Evolutionary conservation across 2,797 vertebrate species (phyloP).

Genomic region (Gobionotothen gibberifrons): DNA sequence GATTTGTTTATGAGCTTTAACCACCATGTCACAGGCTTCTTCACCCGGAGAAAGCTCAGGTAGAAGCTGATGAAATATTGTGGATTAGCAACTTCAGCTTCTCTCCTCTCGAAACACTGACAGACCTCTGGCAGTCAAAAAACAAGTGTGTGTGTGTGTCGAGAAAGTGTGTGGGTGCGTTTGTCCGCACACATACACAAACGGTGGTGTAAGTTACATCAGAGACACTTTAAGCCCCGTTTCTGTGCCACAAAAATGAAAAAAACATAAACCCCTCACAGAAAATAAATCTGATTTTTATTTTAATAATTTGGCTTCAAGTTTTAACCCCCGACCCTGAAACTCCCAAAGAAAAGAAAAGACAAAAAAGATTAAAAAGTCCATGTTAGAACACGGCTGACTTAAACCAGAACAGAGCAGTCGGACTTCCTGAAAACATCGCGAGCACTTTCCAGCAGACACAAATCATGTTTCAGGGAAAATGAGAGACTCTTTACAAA

Average conservation of each 20-base stretch:
- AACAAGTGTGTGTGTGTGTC: conserved; percentile 8
- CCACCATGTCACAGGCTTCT: neutral
- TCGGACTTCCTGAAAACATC: conserved; percentile 23
- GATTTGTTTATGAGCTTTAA: neutral
- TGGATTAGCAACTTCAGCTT: neutral
- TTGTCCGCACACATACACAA: conserved; percentile 53
- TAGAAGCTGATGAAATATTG: neutral
- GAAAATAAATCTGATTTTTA: conserved; percentile 53
- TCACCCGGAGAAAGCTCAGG: conserved; percentile 6
- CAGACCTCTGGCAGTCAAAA: conserved; percentile 15
- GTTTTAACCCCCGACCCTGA: conserved; percentile 40
- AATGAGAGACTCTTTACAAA: conserved; percentile 7
- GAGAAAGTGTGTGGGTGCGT: conserved; percentile 31
- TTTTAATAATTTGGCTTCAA: conserved; percentile 87
- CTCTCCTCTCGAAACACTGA: conserved; percentile 18
- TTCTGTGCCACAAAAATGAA: conserved; percentile 74
- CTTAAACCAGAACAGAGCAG: conserved; percentile 65
- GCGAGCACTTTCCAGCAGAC: conserved; percentile 41
- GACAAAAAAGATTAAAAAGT: conserved; percentile 45
- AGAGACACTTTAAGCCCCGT: conserved; percentile 80
- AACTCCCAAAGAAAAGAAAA: neutral
- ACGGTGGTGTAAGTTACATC: conserved; percentile 71
- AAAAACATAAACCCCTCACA: conserved; percentile 67
- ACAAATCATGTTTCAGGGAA: neutral
- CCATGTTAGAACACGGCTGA: conserved; percentile 74